Base-by-base conservation (phyloP, 2,888 invertebrate species). In the Pilophorus perplexus region DNA sequence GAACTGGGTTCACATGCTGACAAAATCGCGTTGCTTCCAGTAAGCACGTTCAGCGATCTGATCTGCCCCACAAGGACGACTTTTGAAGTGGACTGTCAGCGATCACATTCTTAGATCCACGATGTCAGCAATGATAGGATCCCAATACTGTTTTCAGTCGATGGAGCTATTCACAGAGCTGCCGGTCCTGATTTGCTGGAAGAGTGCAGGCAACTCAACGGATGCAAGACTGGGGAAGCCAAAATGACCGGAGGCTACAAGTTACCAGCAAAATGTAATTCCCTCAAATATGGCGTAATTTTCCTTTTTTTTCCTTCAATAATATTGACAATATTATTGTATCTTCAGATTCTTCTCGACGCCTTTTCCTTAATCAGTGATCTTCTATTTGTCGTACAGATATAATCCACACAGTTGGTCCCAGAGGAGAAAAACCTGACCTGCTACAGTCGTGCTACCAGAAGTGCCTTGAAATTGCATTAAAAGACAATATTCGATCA, bases 391-490 rank as follows among this genome's bases (percentile, higher is more conserved):
- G 16, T 42, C 60, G 82, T 83, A 42, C 79, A 92, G 92, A 90
- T 80, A 84, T 94, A 0, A 90, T 94, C 71, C 92, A 93, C 75
- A 92, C 93, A 5, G 93, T 93, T 16, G 94, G 94, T 0, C 93
- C 94, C 1, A 82, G 83, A 74, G 88, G 89, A 46, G 86, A 88
- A 69, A 83, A 86, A 3, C 82, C 84, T 4, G 76, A 80, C 0
- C 78, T 81, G 44, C 80, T 94, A 4, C 76, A 79, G 64, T 81
- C 82, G 0, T 90, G 91, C 75, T 94, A 94, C 74, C 78, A 80
- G 62, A 86, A 83, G 16, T 83, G 85, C 73, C 78, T 93, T 0
- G 75, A 82, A 0, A 71, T 85, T 14, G 81, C 82, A 62, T 74
- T 78, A 12, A 77, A 82, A 27, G 80, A 86, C 69, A 76, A 82